phyloP scores from a whole-genome alignment of 2,888 invertebrate species.

The Glyphotaelius pellucidus region DNA sequence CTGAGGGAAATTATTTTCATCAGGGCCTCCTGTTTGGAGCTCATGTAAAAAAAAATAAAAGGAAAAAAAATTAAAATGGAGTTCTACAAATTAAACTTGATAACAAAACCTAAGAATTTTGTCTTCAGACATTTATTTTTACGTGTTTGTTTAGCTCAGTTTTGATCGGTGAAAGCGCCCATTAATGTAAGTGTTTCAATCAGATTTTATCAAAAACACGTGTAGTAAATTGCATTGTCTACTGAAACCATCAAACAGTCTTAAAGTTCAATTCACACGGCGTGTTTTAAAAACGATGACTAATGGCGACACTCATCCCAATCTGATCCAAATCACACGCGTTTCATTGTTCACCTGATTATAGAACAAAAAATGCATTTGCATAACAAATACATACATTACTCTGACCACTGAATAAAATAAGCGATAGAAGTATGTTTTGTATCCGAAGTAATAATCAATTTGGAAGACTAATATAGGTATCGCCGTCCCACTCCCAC shows the following conservation, averaged over 20 bases:
- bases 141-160: background rate
- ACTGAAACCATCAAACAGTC: background rate
- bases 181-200: background rate
- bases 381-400: conserved; percentile 2
- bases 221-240: background rate
- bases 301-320: background rate
- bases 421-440: too few species aligned
- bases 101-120: too few species aligned
- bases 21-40: too few species aligned
- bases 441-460: too few species aligned
- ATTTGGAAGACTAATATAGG: too few species aligned
- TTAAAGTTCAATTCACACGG: background rate
- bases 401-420: background rate
- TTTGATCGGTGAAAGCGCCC: background rate
- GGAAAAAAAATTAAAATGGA: too few species aligned
- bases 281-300: background rate
- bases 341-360: background rate
- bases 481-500: too few species aligned
- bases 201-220: background rate
- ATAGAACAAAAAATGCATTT: background rate
- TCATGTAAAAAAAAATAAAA: too few species aligned
- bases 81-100: too few species aligned
- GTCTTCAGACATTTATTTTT: too few species aligned
- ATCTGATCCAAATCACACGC: background rate
- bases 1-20: too few species aligned